Base-by-base conservation (phyloP, 2,888 invertebrate species). In the Macaria liturata region DNA sequence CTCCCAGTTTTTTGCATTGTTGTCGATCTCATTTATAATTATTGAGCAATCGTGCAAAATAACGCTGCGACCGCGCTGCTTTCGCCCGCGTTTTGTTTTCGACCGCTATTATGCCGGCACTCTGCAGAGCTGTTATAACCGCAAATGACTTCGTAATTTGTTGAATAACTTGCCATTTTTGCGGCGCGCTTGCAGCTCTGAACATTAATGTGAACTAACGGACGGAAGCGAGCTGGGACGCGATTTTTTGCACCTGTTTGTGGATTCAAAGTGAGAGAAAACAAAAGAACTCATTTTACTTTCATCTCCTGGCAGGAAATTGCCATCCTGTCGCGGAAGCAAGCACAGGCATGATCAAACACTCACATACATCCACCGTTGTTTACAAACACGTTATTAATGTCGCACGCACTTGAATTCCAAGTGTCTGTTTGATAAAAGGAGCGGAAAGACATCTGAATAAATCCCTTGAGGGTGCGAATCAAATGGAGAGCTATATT, bases 291-390 rank as follows among this genome's bases (percentile, higher is more conserved):
- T 62, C 55, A 61, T 67, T 65, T 52, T 50, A 59, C 64, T 62
- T 67, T 65, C 64, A 67, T 67, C 66, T 64, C 64, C 58, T 61
- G 49, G 9, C 59, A 66, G 66, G 64, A 67, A 61, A 66, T 67
- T 66, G 54, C 61, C 58, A 60, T 64, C 64, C 61, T 64, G 62
- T 52, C 64, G 54, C 59, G 57, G 54, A 54, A 58, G 50, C 53
- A 56, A 53, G 46, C 54, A 51, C 34, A 44, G 46, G 45, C 32
- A 47, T 46, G 54, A 58, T 58, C 53, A 49, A 55, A 57, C 57
- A 54, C 43, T 9, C 54, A 37, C 46, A 46, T 55, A 9, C 39
- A 9, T 42, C 20, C 42, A 37, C 42, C 43, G 7, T 47, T 61
- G 50, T 57, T 54, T 57, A 54, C 49, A 45, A 44, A 54, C 46